Evolutionary conservation across 2,797 vertebrate species (phyloP).

Genomic region (Aselliscus stoliczkanus): DNA sequence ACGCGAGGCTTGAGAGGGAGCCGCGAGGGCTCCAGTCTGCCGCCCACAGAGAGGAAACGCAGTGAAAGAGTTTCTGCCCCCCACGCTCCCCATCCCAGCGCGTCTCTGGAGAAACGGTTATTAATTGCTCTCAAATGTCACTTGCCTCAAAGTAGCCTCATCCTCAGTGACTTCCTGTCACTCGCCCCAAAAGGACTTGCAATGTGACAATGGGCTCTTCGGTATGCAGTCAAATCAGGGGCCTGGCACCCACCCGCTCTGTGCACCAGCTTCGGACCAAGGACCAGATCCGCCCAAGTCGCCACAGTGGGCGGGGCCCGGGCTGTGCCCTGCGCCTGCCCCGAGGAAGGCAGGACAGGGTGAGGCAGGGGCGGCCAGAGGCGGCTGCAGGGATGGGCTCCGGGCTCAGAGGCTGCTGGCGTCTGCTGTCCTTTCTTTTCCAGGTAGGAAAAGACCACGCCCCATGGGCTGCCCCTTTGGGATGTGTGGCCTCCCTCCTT

Average conservation of each 20-base stretch:
- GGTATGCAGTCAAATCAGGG: not conserved
- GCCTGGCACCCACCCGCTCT: not conserved
- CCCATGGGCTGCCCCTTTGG: not conserved
- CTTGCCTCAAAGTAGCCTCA: not conserved
- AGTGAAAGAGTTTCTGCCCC: not conserved
- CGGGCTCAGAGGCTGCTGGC: not conserved
- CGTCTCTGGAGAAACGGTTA: not conserved
- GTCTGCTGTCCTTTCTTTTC: not conserved
- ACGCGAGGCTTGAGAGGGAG: not conserved
- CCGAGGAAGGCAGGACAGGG: not conserved
- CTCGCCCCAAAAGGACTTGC: not conserved
- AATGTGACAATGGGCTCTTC: not conserved
- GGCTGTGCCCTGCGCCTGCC: accelerated
- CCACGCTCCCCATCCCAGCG: not conserved
- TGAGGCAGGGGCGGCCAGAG: not conserved
- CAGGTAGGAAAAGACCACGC: not conserved
- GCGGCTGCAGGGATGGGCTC: not conserved
- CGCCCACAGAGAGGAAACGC: not conserved
- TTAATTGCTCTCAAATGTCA: constrained; percentile 34
- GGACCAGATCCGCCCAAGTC: no score
- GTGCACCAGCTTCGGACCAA: not conserved
- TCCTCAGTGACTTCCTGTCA: not conserved
- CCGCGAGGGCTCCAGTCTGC: constrained; percentile 9
- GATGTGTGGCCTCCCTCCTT: not conserved
- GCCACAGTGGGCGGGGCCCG: not conserved